These are phyloP conservation scores for Phocoena phocoena DNA, from an alignment of 2,113 vertebrate genomes.

Conservation along the genomic window DNA sequence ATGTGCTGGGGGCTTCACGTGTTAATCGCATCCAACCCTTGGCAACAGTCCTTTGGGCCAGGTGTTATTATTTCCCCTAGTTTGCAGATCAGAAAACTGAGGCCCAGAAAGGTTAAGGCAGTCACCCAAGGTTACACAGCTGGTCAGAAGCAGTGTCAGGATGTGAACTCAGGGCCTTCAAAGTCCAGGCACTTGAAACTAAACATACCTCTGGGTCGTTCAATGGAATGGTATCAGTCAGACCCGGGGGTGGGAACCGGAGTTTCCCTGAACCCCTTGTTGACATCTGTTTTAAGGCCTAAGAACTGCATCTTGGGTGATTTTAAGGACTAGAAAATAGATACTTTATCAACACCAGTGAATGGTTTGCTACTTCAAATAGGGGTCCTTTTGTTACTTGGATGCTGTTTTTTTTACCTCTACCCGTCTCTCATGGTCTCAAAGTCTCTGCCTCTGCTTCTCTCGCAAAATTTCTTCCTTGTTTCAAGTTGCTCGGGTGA, in stretches of 20 bases:
- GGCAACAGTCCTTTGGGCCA: not conserved
- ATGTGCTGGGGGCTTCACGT: not conserved
- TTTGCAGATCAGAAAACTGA: not conserved
- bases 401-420: no score
- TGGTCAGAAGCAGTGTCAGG: not conserved
- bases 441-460: not conserved
- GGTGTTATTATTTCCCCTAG: not conserved
- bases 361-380: not conserved
- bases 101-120: not conserved
- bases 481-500: not conserved
- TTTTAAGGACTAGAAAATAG: not conserved
- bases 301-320: not conserved
- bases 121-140: not conserved
- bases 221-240: not conserved
- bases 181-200: not conserved
- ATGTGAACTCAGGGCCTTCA: not conserved
- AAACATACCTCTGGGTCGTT: not conserved
- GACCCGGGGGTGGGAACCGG: not conserved
- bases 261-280: not conserved
- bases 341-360: not conserved
- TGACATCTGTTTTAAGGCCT: not conserved
- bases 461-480: not conserved
- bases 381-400: not conserved
- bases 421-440: not conserved
- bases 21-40: not conserved